Conservation (phyloP, 2,113 vertebrate species). For the Toxotes chatareus region DNA sequence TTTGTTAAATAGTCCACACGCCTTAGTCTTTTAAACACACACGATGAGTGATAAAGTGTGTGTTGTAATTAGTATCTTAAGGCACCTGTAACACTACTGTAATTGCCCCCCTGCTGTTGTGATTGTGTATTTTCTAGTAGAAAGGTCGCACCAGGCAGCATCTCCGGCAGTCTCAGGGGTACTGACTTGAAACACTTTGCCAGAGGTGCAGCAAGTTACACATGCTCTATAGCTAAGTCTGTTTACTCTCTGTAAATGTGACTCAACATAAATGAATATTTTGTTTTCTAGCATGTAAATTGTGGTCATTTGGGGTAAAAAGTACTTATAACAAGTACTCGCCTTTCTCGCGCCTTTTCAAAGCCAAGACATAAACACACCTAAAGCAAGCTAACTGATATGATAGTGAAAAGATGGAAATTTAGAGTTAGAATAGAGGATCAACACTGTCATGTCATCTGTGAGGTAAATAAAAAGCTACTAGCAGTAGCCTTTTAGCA, state of each 20-base stretch:
- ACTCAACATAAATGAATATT: neutral
- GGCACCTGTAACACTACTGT: constrained; percentile 30
- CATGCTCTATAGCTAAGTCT: neutral
- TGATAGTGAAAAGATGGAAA: neutral
- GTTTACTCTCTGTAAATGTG: constrained; percentile 7
- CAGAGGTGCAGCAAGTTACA: constrained; percentile 11
- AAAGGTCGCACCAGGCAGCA: constrained; percentile 15
- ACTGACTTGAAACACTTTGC: constrained; percentile 2
- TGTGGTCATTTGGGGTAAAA: neutral
- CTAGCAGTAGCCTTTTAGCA: neutral
- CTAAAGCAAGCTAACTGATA: neutral
- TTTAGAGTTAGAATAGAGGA: neutral
- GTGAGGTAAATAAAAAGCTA: neutral
- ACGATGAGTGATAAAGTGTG: constrained; percentile 9
- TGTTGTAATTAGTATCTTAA: constrained; percentile 42
- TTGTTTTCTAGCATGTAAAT: neutral
- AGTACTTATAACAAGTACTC: neutral
- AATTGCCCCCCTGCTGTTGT: constrained; percentile 32
- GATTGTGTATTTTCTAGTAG: constrained; percentile 36
- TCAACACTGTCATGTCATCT: neutral
- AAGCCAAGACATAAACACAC: neutral
- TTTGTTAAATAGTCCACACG: constrained; percentile 27
- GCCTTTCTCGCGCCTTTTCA: constrained; percentile 3
- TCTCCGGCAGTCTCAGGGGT: neutral
- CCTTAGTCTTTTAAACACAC: constrained; percentile 30